Evolutionary conservation across 2,888 invertebrate genomes (phyloP).

Genomic region (Hipparchia semele): DNA sequence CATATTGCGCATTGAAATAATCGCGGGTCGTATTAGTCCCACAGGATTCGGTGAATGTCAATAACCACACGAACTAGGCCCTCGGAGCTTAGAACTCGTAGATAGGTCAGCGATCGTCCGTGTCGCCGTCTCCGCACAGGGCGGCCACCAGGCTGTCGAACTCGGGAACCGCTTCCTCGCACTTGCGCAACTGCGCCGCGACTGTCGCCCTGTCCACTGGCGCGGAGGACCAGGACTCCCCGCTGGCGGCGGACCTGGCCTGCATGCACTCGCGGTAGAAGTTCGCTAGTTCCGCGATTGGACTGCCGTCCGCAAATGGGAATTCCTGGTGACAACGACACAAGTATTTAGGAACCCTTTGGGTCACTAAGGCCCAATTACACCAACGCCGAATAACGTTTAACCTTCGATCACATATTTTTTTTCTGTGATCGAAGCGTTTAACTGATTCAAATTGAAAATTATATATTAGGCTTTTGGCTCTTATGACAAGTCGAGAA

Average conservation of each 20-base stretch:
- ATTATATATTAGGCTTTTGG: no score
- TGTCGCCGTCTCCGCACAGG: conserved; percentile 81
- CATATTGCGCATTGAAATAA: no score
- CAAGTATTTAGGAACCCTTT: neutral
- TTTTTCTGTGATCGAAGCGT: no score
- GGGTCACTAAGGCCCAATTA: no score
- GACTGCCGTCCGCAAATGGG: conserved; percentile 89
- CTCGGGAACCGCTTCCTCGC: conserved; percentile 88
- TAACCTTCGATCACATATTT: no score
- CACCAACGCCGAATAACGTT: no score
- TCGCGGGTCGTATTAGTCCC: no score
- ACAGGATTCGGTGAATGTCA: no score
- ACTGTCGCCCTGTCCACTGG: conserved; percentile 75
- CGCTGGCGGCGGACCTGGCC: conserved; percentile 76
- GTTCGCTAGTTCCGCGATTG: conserved; percentile 88
- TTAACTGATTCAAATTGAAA: no score
- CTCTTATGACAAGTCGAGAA: no score
- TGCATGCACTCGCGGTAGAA: conserved; percentile 92
- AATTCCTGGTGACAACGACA: conserved; percentile 84
- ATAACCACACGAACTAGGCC: no score
- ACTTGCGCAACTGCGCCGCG: conserved; percentile 87
- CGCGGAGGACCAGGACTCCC: conserved; percentile 58
- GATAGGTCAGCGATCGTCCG: conserved; percentile 47
- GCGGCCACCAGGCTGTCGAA: conserved; percentile 90
- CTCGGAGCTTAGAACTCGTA: no score